phyloP scores from a whole-genome alignment of 2,113 vertebrate genomes.

The Patagioenas fasciata region DNA sequence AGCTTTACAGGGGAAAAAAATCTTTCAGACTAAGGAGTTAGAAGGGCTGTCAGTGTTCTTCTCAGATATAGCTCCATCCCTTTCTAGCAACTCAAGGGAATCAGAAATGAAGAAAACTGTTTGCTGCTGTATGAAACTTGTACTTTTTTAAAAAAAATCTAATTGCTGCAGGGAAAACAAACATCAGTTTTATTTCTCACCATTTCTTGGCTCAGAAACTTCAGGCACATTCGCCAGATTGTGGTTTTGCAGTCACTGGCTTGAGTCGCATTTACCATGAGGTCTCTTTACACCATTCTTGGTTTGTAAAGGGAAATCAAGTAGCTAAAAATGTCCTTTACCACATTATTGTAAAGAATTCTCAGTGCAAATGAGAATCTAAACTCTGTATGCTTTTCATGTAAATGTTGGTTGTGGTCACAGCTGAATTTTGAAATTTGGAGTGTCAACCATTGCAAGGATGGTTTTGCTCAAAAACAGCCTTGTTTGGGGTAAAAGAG shows the following conservation, averaged over 20 bases:
- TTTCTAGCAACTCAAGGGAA: slow-evolving; percentile 47
- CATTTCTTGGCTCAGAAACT: slow-evolving; percentile 58
- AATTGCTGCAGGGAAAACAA: slow-evolving; percentile 65
- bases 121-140: slow-evolving; percentile 52
- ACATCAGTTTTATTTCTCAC: slow-evolving; percentile 65
- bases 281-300: slow-evolving; percentile 46
- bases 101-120: slow-evolving; percentile 54
- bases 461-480: slow-evolving; percentile 44
- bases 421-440: slow-evolving; percentile 30
- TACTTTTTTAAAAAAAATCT: slow-evolving; percentile 45
- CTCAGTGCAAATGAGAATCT: slow-evolving; percentile 39
- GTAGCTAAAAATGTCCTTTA: slow-evolving; percentile 53
- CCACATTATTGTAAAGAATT: slow-evolving; percentile 47
- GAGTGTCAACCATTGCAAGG: slow-evolving; percentile 46
- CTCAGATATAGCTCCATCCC: slow-evolving; percentile 22
- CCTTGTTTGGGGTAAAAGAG: slow-evolving; percentile 46
- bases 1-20: neutral
- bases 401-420: slow-evolving; percentile 27
- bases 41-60: neutral
- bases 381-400: slow-evolving; percentile 40
- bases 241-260: slow-evolving; percentile 58
- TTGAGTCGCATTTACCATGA: slow-evolving; percentile 51
- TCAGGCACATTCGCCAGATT: slow-evolving; percentile 32
- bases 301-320: slow-evolving; percentile 51
- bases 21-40: neutral